Base-by-base conservation (phyloP, 1,140 invertebrate species). In the Eumeta japonica region DNA sequence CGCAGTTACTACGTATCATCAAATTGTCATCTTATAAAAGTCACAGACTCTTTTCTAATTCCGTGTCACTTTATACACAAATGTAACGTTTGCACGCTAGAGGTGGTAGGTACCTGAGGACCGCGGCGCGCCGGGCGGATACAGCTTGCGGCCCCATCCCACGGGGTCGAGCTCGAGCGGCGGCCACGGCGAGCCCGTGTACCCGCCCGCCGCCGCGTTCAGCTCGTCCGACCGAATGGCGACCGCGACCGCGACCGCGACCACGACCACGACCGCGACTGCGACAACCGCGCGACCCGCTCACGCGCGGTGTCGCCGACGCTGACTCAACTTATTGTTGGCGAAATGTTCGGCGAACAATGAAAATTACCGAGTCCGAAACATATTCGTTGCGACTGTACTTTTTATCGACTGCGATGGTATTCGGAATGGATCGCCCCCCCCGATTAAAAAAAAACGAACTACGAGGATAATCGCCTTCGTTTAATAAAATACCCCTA, bases 61-160 rank as follows among this genome's bases (percentile, higher is more conserved):
- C n/a, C n/a, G n/a, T n/a, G n/a, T n/a, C n/a, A n/a, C n/a, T n/a
- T n/a, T n/a, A n/a, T n/a, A n/a, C n/a, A n/a, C n/a, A n/a, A n/a
- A n/a, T n/a, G n/a, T n/a, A n/a, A n/a, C n/a, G n/a, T n/a, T n/a
- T n/a, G n/a, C n/a, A n/a, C n/a, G n/a, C n/a, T n/a, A n/a, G n/a
- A n/a, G n/a, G n/a, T n/a, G n/a, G n/a, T n/a, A 17, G 37, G 27
- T 55, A 76, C 74, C 74, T 53, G 79, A 79, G 35, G 76, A 73
- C 45, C 79, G 62, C 41, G 77, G 76, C 37, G 79, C 80, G 39
- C 78, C 76, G 47, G 82, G 78, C 38, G 85, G 83, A 62, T 87
- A 87, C 39, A 87, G 74, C 60, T 87, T 87, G 37, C 84, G 79
- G 27, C 85, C 84, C 85, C 85, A 87, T 67, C 80, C 80, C 67